A percentile compares a stretch with the other conserved stretches of the same genome.
Evolutionary conservation across 1,140 invertebrate genomes (phyloP).

Genomic region (Lamellibrachia luymesi): DNA sequence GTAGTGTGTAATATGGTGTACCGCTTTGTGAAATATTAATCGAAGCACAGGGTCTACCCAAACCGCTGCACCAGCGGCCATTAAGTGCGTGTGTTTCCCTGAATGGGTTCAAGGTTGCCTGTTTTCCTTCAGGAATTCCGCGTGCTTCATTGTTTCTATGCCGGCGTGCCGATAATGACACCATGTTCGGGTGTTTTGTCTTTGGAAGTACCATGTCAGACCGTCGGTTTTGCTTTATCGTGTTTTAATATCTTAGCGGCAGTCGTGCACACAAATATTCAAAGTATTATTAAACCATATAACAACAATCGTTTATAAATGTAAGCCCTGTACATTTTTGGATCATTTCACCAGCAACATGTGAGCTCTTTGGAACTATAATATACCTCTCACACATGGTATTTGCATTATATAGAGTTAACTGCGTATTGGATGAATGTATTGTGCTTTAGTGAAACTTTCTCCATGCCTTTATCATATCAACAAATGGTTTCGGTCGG

Average conservation of each 20-base stretch:
- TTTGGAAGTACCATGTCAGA: background rate
- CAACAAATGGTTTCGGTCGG: too few species aligned
- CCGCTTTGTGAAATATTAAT: background rate
- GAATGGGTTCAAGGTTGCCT: background rate
- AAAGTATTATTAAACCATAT: background rate
- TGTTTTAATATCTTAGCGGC: background rate
- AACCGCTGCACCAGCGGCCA: background rate
- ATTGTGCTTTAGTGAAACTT: background rate
- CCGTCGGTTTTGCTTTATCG: background rate
- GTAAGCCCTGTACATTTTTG: background rate
- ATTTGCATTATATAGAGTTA: background rate
- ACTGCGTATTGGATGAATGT: background rate
- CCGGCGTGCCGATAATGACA: background rate
- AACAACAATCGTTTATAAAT: background rate
- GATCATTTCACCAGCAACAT: background rate
- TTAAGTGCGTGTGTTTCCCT: background rate
- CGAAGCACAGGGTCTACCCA: background rate
- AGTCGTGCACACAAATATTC: background rate
- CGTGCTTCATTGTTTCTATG: background rate
- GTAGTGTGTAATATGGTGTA: background rate
- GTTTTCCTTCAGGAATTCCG: background rate
- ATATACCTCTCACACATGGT: background rate
- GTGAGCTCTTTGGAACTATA: background rate
- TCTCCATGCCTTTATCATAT: too few species aligned
- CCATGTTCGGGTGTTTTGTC: background rate